Evolutionary conservation across 2,113 vertebrate species (phyloP), one percentile per base, ranked within the genome.

Genomic region (Trachemys scripta): DNA sequence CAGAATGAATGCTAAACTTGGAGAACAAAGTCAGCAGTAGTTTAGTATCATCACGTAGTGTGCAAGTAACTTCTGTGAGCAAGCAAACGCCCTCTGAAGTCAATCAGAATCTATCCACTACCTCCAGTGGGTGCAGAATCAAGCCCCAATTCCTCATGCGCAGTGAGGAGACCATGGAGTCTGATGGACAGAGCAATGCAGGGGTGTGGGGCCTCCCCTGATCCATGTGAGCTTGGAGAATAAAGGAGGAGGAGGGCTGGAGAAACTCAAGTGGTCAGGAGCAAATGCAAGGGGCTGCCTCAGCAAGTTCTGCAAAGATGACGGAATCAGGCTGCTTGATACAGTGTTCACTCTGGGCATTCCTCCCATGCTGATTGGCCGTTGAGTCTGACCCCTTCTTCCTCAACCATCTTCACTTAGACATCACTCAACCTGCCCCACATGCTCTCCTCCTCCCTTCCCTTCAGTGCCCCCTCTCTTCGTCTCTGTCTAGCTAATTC

Each of bases 1-100:
- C 5, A 51, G 35, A 93, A 91, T 9, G 65, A 53, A 76, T 86
- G 76, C 72, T 84, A 78, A 91, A 76, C 42, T 20, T 90, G 25
- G 2, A 59, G 38, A 82, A 14, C 51, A 51, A 86, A 88, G 82
- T 42, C 80, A 38, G 5, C 20, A 62, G 49, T 22, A 82, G 17
- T 5, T 72, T 6, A 2, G 10, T 87, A 4, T 25, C 42, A 80
- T 76, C 1, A 6, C 0, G 0, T 69, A 62, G 19, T 90, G 42
- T 53, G 38, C 57, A 94, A 85, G 27, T 65, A 59, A 57, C 59
- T 6, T 62, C 29, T 62, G 29, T 7, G 12, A 31, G 92, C 29
- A 14, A 51, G 82, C 7, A 87, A 80, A 49, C 82, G 45, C 5
- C 59, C 59, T 13, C 12, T 59, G 57, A 59, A 59, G 31, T 65